Evolutionary conservation across 1,140 invertebrate species (phyloP), one percentile per base, ranked within the genome.

Genomic region (Tetramorium alpestre): DNA sequence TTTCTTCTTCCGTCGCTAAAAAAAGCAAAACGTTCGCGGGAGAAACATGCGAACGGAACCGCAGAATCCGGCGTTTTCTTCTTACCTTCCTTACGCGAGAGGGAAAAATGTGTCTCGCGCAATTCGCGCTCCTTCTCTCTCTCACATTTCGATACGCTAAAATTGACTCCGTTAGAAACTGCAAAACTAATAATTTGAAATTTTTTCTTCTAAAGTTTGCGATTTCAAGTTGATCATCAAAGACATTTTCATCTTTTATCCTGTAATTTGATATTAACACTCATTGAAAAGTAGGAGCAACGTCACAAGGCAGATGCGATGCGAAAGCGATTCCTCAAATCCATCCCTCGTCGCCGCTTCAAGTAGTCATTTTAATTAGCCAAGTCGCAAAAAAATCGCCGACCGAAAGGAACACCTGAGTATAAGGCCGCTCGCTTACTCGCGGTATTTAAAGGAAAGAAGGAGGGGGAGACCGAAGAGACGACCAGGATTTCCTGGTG

Each of bases 401-500:
- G n/a, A 67, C 60, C 81, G 72, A 84, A 88, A 89, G 81, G 54
- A 84, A 18, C 69, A 75, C 54, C 69, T 75, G 54, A 73, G 80
- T 62, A 58, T 85, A 64, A 64, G 28, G 56, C 56, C 56, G 51
- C 33, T 38, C 25, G n/a, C 67, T 13, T 62, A 44, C n/a, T 41
- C 56, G 67, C 38, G 51, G 75, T 60, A 82, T 80, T 81, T 86
- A 86, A 62, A 60, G 49, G 25, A 64, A 49, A 72, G n/a, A 56
- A 47, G 62, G 18, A 13, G 44, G 60, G 51, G 73, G 44, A 56
- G 78, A 82, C 47, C 77, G 85, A 75, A 67, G 64, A 73, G 60
- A 80, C 67, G 64, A 85, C 77, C 77, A 81, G 81, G 72, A 73
- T 87, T 91, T 91, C 87, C 89, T 80, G 86, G 70, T 88, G 77